A percentile compares a stretch with the other conserved stretches of the same genome.
Conservation (phyloP, 2,113 vertebrate species). For the Circaetus gallicus region DNA sequence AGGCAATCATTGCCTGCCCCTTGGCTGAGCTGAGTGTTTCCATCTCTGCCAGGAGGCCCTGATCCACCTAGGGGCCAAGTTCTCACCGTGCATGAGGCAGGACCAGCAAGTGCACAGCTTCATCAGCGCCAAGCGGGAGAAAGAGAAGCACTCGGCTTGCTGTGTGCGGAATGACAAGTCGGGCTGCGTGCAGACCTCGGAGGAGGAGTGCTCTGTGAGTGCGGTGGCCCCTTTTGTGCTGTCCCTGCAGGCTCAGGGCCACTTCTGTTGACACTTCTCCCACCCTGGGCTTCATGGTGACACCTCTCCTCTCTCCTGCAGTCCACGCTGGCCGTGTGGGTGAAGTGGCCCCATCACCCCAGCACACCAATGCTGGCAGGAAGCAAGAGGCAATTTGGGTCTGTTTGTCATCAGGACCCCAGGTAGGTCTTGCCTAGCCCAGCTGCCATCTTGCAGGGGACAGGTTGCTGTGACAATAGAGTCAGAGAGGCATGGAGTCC, state of each 20-base stretch:
- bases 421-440: conserved; percentile 72
- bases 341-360: conserved; percentile 91
- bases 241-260: neutral
- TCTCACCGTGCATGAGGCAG: conserved; percentile 96
- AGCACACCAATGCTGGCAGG: conserved; percentile 83
- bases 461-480: neutral
- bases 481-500: neutral
- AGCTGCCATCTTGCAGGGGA: neutral
- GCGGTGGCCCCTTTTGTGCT: neutral
- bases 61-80: conserved; percentile 98
- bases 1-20: neutral
- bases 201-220: conserved; percentile 96
- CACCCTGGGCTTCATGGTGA: neutral
- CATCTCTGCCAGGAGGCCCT: conserved; percentile 83
- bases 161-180: conserved; percentile 96
- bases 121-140: conserved; percentile 83
- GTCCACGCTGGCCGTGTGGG: conserved; percentile 95
- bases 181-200: conserved; percentile 90
- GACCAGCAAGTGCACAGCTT: conserved; percentile 91
- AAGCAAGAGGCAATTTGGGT: conserved; percentile 83
- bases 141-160: conserved; percentile 92
- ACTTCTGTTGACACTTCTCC: neutral
- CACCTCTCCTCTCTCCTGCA: conserved; percentile 54
- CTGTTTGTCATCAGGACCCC: conserved; percentile 97
- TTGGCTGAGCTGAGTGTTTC: neutral